These are phyloP conservation scores for Julus scanicus DNA, from an alignment of 2,888 invertebrate genomes.

Conservation along the genomic window DNA sequence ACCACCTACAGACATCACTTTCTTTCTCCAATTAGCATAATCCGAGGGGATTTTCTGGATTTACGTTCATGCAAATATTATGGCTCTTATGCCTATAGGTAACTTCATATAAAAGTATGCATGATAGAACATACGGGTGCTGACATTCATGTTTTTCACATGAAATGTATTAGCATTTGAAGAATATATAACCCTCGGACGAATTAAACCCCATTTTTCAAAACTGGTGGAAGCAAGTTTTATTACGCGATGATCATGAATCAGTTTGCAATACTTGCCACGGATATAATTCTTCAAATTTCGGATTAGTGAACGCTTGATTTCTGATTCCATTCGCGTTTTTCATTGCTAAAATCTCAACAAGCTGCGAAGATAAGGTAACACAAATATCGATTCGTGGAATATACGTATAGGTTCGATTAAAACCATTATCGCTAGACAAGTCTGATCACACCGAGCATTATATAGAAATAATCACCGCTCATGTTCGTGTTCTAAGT, in stretches of 20 bases:
- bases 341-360: conserved; percentile 12
- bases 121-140: not conserved
- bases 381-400: not conserved
- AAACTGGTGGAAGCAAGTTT: not conserved
- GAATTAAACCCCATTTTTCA: conserved; percentile 2
- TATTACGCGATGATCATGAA: not conserved
- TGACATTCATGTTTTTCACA: conserved; percentile 8
- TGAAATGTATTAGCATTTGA: conserved; percentile 5
- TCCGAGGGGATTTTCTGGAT: conserved; percentile 3
- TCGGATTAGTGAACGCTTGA: not conserved
- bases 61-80: not conserved
- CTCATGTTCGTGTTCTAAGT: not conserved
- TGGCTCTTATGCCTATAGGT: not conserved
- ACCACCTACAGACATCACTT: not conserved
- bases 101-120: not conserved
- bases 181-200: not conserved
- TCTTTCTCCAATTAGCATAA: conserved; percentile 12
- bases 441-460: not conserved
- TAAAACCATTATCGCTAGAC: not conserved
- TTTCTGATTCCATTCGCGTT: conserved; percentile 13
- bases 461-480: not conserved
- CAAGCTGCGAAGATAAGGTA: not conserved
- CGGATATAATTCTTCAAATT: not conserved
- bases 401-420: not conserved
- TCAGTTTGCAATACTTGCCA: not conserved